A percentile compares a stretch with the other conserved stretches of the same genome.
Conservation (phyloP, 2,888 invertebrate genomes). For the Muschampia plurimacula region DNA sequence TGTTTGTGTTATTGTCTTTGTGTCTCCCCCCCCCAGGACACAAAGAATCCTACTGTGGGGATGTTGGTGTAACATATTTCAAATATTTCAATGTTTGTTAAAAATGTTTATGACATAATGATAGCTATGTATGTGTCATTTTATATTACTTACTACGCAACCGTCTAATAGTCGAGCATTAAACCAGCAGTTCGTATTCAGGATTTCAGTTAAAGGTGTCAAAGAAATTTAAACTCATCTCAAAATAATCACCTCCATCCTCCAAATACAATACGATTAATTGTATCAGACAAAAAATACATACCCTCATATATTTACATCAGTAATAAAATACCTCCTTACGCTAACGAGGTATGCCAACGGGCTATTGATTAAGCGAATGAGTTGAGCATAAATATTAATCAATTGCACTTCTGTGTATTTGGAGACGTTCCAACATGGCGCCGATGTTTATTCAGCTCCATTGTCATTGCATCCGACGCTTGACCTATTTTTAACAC, state of each 20-base stretch:
- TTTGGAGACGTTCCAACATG: constrained; percentile 22
- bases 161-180: too few species aligned
- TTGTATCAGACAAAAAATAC: background rate
- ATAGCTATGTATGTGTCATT: too few species aligned
- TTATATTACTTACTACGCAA: too few species aligned
- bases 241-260: background rate
- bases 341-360: constrained; percentile 17
- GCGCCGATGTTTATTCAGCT: constrained; percentile 8
- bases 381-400: constrained; percentile 22
- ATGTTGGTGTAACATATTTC: too few species aligned
- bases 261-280: constrained; percentile 2
- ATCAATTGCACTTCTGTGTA: constrained; percentile 20
- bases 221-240: background rate
- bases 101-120: too few species aligned
- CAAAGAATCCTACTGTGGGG: too few species aligned
- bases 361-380: constrained; percentile 25
- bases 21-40: too few species aligned
- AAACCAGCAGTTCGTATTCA: too few species aligned
- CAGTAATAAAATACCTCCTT: constrained; percentile 19
- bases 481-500: constrained; percentile 11
- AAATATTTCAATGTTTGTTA: too few species aligned
- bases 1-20: too few species aligned
- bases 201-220: too few species aligned
- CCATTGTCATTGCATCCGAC: constrained; percentile 11
- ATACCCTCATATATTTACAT: constrained; percentile 17